Evolutionary conservation across 23 tunicate genomes (phyloP), one percentile per base, ranked within the genome.

Genomic region (Oikopleura albicans): DNA sequence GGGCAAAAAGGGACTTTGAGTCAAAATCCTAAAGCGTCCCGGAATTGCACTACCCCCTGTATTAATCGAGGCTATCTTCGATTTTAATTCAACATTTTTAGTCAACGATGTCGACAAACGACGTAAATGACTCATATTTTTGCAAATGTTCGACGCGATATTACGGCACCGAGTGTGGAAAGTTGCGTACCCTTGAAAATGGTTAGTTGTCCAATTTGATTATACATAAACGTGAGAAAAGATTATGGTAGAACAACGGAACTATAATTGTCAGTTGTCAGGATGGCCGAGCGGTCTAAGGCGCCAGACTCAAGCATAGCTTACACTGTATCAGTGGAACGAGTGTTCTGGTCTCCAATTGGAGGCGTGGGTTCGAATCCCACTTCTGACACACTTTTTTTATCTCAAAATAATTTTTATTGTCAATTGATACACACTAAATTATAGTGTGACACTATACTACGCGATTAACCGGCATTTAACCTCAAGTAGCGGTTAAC

Each of bases 241-340:
- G 22, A 49, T 49, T n/a, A n/a, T n/a, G n/a, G n/a, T n/a, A n/a
- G n/a, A n/a, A n/a, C n/a, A n/a, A n/a, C n/a, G n/a, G n/a, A 49
- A 49, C 12, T 8, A 8, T 49, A 49, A 8, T 49, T 8, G 22
- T 49, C 63, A 49, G 12, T 12, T 49, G 63, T 22, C 63, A 8
- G 63, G 63, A 49, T 49, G 63, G 63, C 63, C 63, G 63, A 49
- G 63, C 63, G 63, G 63, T 49, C 63, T 49, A 49, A 49, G 63
- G 63, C 63, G 63, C 22, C 22, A 49, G 63, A 49, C 63, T 49
- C 63, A 49, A 49, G 63, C 63, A 49, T 49, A 49, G 63, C 63
- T 49, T 49, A 49, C 63, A 22, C 63, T 49, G 63, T 49, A 12
- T 8, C 63, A 49, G 63, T 49, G 63, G 63, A 49, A 8, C 63